phyloP scores from a whole-genome alignment of 37 sponge, comb jelly and placozoan species.

The Spongilla lacustris region DNA sequence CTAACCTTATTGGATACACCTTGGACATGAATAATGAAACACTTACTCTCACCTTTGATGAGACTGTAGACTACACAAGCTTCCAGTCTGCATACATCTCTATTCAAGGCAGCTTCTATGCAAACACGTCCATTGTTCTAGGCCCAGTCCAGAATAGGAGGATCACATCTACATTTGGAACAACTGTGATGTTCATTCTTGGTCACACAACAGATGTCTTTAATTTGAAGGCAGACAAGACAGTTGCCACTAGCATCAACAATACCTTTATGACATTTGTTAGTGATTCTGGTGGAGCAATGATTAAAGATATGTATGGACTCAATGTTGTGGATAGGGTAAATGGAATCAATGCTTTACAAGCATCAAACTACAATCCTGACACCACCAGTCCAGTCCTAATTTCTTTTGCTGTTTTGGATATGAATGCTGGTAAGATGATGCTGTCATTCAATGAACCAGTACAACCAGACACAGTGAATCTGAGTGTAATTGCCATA shows the following conservation, averaged over 20 bases:
- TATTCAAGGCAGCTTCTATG: constrained; percentile 57
- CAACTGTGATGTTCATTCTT: constrained; percentile 49
- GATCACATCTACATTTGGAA: constrained; percentile 48
- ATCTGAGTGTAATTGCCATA: constrained; percentile 55
- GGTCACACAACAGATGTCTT: constrained; percentile 46
- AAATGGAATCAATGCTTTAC: constrained; percentile 32
- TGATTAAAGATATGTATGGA: constrained; percentile 59
- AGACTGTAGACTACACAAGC: constrained; percentile 71
- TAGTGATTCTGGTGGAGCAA: background rate
- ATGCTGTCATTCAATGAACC: constrained; percentile 82
- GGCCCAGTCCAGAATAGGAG: constrained; percentile 26
- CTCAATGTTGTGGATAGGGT: constrained; percentile 42
- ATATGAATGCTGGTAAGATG: constrained; percentile 82
- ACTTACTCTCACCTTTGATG: constrained; percentile 83
- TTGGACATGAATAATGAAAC: constrained; percentile 70
- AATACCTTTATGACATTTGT: constrained; percentile 69
- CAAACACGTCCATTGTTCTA: constrained; percentile 19
- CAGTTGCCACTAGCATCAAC: constrained; percentile 67
- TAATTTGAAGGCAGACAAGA: constrained; percentile 52
- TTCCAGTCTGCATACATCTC: constrained; percentile 69
- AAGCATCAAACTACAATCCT: constrained; percentile 26
- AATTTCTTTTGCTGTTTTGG: constrained; percentile 54
- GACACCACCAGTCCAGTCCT: constrained; percentile 71
- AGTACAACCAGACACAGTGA: constrained; percentile 60
- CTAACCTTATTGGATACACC: constrained; percentile 64